A percentile compares a stretch with the other conserved stretches of the same genome.
phyloP scores from a whole-genome alignment of 2,113 vertebrate genomes.

The Ictidomys tridecemlineatus region DNA sequence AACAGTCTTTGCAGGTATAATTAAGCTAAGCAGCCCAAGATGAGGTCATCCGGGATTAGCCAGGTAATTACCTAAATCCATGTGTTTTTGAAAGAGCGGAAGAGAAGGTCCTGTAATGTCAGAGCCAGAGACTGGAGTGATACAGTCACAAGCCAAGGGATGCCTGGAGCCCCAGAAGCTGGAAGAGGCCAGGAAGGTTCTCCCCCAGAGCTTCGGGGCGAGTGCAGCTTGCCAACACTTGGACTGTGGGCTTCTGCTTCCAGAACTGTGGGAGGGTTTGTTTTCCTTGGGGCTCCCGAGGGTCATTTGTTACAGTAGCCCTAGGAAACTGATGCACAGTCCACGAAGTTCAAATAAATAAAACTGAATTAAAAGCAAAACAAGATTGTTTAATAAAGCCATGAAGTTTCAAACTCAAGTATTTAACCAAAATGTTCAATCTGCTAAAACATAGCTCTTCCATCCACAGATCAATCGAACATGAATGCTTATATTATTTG shows the following conservation, averaged over 20 bases:
- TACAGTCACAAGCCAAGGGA: background rate
- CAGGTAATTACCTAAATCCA: background rate
- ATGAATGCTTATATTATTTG: background rate
- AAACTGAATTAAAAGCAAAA: slow-evolving; percentile 32
- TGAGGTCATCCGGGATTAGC: background rate
- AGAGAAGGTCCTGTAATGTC: background rate
- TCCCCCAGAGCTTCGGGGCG: background rate
- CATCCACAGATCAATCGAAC: background rate
- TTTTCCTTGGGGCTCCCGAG: background rate
- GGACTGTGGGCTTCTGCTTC: background rate
- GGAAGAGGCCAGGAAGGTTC: background rate
- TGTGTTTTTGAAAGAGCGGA: background rate
- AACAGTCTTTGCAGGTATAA: background rate
- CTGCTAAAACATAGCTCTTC: background rate
- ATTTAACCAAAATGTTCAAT: background rate
- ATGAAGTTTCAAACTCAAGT: slow-evolving; percentile 22
- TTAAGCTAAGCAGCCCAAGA: background rate
- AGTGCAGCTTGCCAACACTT: background rate
- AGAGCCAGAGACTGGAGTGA: background rate
- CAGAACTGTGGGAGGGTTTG: background rate
- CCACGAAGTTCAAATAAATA: background rate
- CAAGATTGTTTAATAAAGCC: slow-evolving; percentile 15
- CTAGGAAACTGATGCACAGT: background rate
- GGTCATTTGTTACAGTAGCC: background rate
- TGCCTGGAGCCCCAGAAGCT: background rate